A percentile compares a stretch with the other conserved stretches of the same genome.
Evolutionary conservation across 1,140 invertebrate species (phyloP).

Genomic region (Neomicropteryx cornuta): DNA sequence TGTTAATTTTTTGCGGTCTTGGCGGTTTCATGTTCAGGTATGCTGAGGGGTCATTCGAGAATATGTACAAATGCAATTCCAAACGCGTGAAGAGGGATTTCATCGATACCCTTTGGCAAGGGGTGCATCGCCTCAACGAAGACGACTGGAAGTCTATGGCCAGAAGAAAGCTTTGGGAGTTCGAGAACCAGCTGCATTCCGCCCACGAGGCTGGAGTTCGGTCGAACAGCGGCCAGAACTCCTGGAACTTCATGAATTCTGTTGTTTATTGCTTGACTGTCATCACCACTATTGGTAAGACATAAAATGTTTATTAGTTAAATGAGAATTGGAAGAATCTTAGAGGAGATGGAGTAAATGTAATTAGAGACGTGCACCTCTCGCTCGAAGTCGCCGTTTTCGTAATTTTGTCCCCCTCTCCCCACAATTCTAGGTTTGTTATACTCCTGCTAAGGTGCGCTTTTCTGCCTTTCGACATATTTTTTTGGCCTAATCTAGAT

Average conservation of each 20-base stretch:
- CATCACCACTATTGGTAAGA: slow-evolving; percentile 88
- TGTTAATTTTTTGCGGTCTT: slow-evolving; percentile 63
- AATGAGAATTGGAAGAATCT: not conserved
- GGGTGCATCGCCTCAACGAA: slow-evolving; percentile 67
- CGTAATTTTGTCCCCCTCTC: too few relatives aligned
- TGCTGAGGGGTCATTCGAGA: slow-evolving; percentile 70
- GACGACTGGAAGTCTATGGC: slow-evolving; percentile 83
- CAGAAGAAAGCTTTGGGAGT: slow-evolving; percentile 65
- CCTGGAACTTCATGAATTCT: slow-evolving; percentile 89
- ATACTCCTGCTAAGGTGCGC: too few relatives aligned
- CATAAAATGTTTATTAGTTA: slow-evolving; percentile 6
- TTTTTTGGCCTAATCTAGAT: too few relatives aligned
- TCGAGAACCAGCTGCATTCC: slow-evolving; percentile 75
- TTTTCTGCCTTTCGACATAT: too few relatives aligned
- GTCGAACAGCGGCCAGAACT: slow-evolving; percentile 68
- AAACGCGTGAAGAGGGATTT: slow-evolving; percentile 78
- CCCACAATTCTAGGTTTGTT: too few relatives aligned
- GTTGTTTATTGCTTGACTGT: slow-evolving; percentile 86
- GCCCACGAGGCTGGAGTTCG: slow-evolving; percentile 72
- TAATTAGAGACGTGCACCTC: too few relatives aligned
- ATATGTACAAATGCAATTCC: slow-evolving; percentile 78
- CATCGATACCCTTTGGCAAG: slow-evolving; percentile 66
- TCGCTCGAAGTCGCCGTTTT: too few relatives aligned
- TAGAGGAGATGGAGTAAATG: not conserved
- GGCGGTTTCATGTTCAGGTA: slow-evolving; percentile 68